Evolutionary conservation across 2,888 invertebrate species (phyloP), one percentile per base, ranked within the genome.

Genomic region (Melipona bicolor): DNA sequence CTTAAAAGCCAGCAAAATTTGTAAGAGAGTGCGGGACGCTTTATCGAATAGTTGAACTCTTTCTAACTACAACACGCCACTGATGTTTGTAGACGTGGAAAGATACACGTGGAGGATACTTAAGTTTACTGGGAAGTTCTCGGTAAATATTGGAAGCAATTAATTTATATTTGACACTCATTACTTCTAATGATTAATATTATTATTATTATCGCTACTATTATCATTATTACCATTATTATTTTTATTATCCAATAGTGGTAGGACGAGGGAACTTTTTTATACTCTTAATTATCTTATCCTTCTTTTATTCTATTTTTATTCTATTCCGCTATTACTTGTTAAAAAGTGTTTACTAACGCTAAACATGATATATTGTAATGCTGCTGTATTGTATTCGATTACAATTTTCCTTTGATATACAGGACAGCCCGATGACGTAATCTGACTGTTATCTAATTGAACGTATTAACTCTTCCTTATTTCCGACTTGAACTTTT

Each of bases 11-110:
- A 89, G 85, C 77, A 84, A 89, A 89, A 92, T 87, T 90, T 93
- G 90, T 92, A 93, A 92, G 92, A 93, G 93, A 93, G 93, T 93
- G 93, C 92, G 91, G 92, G 93, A 92, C 93, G 93, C 93, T 93
- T 92, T 91, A 92, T 91, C 90, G 91, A 91, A 92, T 92, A 93
- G 90, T 91, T 91, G 64, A 90, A 90, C 90, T 88, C 92, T 92
- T 92, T 93, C 90, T 92, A 92, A 91, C 90, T 92, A 88, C 85
- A 87, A 79, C 69, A 84, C 69, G 79, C 71, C 81, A 73, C 77
- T 83, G 84, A 84, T 73, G 81, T 87, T 85, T 83, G 77, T 85
- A 85, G 84, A 84, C 73, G 43, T 43, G 43, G 67, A 76, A 67
- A 81, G 72, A 79, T 72, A 81, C 83, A 83, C 76, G 83, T 88